Conservation (phyloP, 2,797 vertebrate species). For the Spinibarbus caldwelli region DNA sequence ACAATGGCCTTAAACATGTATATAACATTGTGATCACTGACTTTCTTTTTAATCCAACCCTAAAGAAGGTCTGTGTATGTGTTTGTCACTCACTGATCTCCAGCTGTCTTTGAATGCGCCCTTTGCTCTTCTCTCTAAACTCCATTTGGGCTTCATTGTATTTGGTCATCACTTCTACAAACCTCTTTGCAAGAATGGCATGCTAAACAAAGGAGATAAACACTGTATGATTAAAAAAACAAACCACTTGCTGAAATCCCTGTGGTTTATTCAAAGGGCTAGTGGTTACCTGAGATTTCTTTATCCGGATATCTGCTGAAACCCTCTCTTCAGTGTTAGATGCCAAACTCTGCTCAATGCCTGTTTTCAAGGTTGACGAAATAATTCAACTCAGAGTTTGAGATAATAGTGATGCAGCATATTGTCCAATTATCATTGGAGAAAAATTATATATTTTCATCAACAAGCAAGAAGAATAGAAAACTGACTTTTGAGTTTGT, state of each 20-base stretch:
- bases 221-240: neutral
- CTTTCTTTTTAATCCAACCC: neutral
- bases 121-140: slow-evolving; percentile 93
- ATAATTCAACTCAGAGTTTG: neutral
- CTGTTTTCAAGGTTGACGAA: slow-evolving; percentile 73
- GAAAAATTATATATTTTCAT: neutral
- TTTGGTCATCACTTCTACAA: slow-evolving; percentile 95
- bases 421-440: neutral
- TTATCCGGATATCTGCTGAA: slow-evolving; percentile 90
- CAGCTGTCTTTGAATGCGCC: slow-evolving; percentile 89
- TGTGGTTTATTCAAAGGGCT: neutral
- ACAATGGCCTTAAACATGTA: slow-evolving; percentile 6
- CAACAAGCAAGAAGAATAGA: neutral
- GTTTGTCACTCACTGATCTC: slow-evolving; percentile 88
- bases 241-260: neutral
- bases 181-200: slow-evolving; percentile 89
- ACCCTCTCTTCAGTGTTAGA: slow-evolving; percentile 83
- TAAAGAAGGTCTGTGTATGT: neutral
- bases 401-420: neutral
- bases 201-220: slow-evolving; percentile 73
- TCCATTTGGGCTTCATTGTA: slow-evolving; percentile 93
- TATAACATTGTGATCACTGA: neutral
- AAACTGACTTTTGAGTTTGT: slow-evolving; percentile 91
- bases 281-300: slow-evolving; percentile 89
- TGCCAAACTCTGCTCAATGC: slow-evolving; percentile 89